Base-by-base conservation (phyloP, 1,140 invertebrate genomes). In the Aphaenogaster ashmeadi region DNA sequence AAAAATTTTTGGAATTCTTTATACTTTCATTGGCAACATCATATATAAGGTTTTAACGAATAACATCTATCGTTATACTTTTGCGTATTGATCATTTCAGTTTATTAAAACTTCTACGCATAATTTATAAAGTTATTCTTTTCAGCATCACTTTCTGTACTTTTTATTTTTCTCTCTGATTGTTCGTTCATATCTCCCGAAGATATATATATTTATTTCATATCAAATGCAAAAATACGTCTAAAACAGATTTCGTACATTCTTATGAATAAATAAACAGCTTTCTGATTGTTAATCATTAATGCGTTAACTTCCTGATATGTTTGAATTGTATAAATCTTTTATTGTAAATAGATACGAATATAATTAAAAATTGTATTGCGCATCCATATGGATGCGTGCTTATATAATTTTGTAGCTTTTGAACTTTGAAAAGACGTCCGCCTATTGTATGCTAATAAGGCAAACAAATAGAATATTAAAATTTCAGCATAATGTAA, bases 341-440 rank as follows among this genome's bases (percentile, higher is more conserved):
- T 7, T 77, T 58, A 60, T 41, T 38, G 21, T 56, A 36, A 21
- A 21, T 13, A 77, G 13, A 7, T 21, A 58, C 15, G 3, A 62
- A 75, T 58, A 38, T 7, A 71, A 36, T 33, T 64, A 60, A n/a
- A 79, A 15, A 78, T n/a, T 64, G 27, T 27, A 27, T 27, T 27
- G 27, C 27, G 27, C 27, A 27, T 79, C 9, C 27, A 33, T 38
- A 36, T 79, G 7, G 8, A 78, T 50, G 1, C 15, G 58, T 62
- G 44, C 18, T 79, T 47, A 27, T 27, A 27, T 27, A 36, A 60
- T 41, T 50, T 50, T 38, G 8, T 77, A 77, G 13, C 3, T 77
- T 27, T 75, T 54, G 8, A 58, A 44, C 8, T 47, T 64, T n/a
- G 5, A 62, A 62, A 0, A 62, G 1, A 13, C n/a, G 11, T 47